Evolutionary conservation across 2,797 vertebrate genomes (phyloP).

Genomic region (Sorex maritimensis): DNA sequence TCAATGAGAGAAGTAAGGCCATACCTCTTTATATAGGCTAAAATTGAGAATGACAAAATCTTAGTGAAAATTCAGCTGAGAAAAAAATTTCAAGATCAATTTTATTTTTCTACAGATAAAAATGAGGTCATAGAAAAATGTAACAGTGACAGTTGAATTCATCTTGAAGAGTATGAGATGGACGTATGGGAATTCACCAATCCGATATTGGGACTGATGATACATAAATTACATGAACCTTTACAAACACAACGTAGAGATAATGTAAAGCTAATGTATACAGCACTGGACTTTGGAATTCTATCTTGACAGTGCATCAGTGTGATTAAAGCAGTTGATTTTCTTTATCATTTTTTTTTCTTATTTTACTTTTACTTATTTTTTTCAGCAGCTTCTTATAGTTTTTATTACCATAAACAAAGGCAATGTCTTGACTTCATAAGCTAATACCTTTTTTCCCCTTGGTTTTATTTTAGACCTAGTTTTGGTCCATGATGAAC

Average conservation of each 20-base stretch:
- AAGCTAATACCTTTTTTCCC: constrained; percentile 92
- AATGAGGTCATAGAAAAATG: constrained; percentile 42
- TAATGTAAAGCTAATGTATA: constrained; percentile 74
- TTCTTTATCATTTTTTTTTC: constrained; percentile 88
- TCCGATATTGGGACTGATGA: constrained; percentile 18
- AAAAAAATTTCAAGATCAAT: constrained; percentile 47
- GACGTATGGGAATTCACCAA: constrained; percentile 63
- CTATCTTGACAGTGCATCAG: constrained; percentile 77
- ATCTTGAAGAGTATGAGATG: constrained; percentile 16
- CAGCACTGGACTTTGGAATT: constrained; percentile 67
- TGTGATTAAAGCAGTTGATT: constrained; percentile 83
- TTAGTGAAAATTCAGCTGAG: constrained; percentile 28
- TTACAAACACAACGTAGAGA: constrained; percentile 76
- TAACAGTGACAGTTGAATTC: constrained; percentile 57
- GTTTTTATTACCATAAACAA: constrained; percentile 92
- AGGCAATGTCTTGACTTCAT: constrained; percentile 93
- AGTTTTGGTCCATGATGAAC: constrained; percentile 96
- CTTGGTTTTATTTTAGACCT: constrained; percentile 94
- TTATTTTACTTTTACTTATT: constrained; percentile 48
- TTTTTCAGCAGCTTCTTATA: constrained; percentile 87
- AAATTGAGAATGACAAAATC: constrained; percentile 19
- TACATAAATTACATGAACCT: constrained; percentile 24
- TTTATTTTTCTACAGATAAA: constrained; percentile 65
- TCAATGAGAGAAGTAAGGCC: constrained; percentile 14
- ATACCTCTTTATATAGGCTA: neutral